Base-by-base conservation (phyloP, 2,113 vertebrate genomes). In the Bettongia penicillata region DNA sequence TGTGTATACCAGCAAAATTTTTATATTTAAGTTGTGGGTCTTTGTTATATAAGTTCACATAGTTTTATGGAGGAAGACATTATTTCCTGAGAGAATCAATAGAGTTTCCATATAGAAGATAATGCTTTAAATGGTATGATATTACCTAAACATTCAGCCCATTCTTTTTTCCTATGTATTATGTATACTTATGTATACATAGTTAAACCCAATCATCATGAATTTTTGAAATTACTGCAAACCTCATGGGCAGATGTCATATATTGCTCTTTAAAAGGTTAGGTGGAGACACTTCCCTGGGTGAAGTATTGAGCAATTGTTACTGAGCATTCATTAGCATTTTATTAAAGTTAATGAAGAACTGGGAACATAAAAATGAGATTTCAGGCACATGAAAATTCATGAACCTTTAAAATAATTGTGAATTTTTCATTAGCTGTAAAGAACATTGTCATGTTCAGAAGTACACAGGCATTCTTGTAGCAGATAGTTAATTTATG, bases 291-390 rank as follows among this genome's bases (percentile, higher is more conserved):
- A 43, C 3, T 91, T 93, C 8, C 3, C 1, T 14, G 31, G 31
- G 2, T 51, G 28, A 95, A 93, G 3, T 89, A 94, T 9, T 57
- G 1, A 91, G 68, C 94, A 90, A 47, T 52, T 90, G 23, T 68
- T 24, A 43, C 24, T 89, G 26, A 93, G 90, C 14, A 53, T 53
- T 68, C 11, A 89, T 23, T 57, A 91, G 2, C 53, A 93, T 94
- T 96, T 93, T 90, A 92, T 92, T 91, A 91, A 89, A 94, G 26
- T 49, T 50, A 95, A 53, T 55, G 31, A 92, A 94, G 91, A 91
- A 11, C 0, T 37, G 22, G 0, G 24, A 61, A 77, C 10, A 91
- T 95, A 91, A 92, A 92, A 50, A 91, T 91, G 4, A 96, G 2
- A 14, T 93, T 91, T 50, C 12, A 53, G 48, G 12, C 25, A 3